phyloP scores from a whole-genome alignment of 37 sponge, comb jelly and placozoan genomes.

The Mnemiopsis leidyi region DNA sequence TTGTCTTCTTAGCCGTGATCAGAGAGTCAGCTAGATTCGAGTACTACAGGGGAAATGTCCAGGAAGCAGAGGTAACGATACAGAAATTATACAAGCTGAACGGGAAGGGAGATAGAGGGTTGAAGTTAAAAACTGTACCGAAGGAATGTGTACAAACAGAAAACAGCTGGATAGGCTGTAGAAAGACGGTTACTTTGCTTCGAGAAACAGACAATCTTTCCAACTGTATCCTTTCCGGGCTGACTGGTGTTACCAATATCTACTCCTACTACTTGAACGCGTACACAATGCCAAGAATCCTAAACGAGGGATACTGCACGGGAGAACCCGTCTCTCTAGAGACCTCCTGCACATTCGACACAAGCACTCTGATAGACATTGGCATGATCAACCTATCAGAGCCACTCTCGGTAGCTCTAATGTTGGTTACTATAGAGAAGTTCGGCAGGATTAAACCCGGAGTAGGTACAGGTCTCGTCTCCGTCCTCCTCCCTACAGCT shows the following conservation, averaged over 20 bases:
- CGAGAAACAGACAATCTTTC: background rate
- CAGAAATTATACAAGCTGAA: background rate
- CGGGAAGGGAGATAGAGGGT: background rate
- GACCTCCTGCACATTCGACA: background rate
- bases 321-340: background rate
- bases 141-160: background rate
- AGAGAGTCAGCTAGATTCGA: slow-evolving; percentile 19
- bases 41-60: background rate
- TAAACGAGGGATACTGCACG: slow-evolving; percentile 20
- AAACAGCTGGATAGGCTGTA: background rate
- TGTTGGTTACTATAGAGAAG: background rate
- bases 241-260: background rate
- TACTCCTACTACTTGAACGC: background rate
- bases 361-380: background rate
- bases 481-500: background rate
- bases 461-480: background rate
- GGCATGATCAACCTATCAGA: slow-evolving; percentile 1
- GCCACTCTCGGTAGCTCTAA: background rate
- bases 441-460: background rate
- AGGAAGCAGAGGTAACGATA: background rate
- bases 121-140: background rate
- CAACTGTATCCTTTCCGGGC: background rate
- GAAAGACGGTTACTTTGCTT: background rate
- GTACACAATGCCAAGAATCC: slow-evolving; percentile 1
- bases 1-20: background rate